Evolutionary conservation across 1,140 invertebrate species (phyloP), one percentile per base, ranked within the genome.

Genomic region (Drosophila repleta): DNA sequence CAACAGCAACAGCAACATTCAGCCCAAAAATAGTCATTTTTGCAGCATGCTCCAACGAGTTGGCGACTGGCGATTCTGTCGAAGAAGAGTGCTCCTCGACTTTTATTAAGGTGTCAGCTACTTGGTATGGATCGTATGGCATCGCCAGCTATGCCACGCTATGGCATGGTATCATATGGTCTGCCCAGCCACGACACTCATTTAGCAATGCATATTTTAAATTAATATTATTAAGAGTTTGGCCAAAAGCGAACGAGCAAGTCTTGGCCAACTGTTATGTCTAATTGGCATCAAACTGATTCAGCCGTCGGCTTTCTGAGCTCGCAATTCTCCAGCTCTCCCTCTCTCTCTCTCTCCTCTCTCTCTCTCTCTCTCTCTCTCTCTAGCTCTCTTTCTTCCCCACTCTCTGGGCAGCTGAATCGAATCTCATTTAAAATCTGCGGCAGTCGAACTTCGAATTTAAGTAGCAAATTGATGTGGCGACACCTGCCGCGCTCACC

Each of bases 391-490:
- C 8, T 39, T 11, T 26, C 10, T 39, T 21, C 18, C 18, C 32
- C 4, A 5, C 26, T 17, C 5, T 43, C 0, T 1, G 1, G 10
- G 7, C 15, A 18, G 13, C 39, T 45, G 15, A 48, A 7, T 58
- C 53, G 48, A 55, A 60, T 66, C 58, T 78, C 57, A 64, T 71
- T 49, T 58, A 69, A 79, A 74, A 74, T 79, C 17, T 20, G 37
- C 24, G 21, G 41, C 24, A 61, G 13, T 35, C 10, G 51, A 48
- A 55, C 37, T 35, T 68, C 48, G 55, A 13, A 11, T 58, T 60
- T 79, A 74, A 81, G 80, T 74, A 78, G 70, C 66, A 78, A 85
- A 85, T 85, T 78, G 74, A 66, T 75, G 20, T 66, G 66, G 63
- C 82, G 74, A 85, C 81, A 85, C 81, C 81, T 85, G 81, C 76